Evolutionary conservation across 2,888 invertebrate species (phyloP), one percentile per base, ranked within the genome.

Genomic region (Leptogaster cylindrica): DNA sequence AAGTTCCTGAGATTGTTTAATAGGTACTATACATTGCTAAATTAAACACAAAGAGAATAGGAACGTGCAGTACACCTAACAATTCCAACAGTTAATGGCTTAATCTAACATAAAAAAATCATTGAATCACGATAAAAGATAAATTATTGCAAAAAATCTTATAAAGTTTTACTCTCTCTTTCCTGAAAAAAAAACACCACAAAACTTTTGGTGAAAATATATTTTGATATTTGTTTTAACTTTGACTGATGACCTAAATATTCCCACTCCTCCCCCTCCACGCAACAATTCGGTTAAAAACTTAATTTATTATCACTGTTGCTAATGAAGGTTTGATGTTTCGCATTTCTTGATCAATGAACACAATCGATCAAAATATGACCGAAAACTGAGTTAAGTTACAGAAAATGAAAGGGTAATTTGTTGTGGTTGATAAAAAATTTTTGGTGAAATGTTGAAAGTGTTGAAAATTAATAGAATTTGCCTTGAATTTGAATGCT

Each of bases 291-390:
- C 7, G n/a, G 6, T 14, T 50, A 50, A 27, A 50, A 50, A 14
- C 50, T n/a, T 10, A 50, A 50, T 50, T 50, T 50, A 50, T 50
- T 14, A 28, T 28, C 27, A 28, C 28, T 50, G 27, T 25, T 50
- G 50, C 50, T 50, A 50, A 50, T 50, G 50, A 50, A 28, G 14
- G 25, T 50, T 50, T 50, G 50, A 50, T 50, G 50, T 50, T 50
- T 50, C 46, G 46, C 46, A 8, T 44, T 46, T 46, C 23, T 46
- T 46, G 20, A 3, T 25, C 8, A 18, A 46, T 25, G 23, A 2
- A 23, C 46, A 46, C 25, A 20, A 23, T 46, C 25, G 23, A 46
- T 16, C 46, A 46, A 7, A 25, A 23, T 46, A 46, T 46, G 46
- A n/a, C n/a, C 25, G 46, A 20, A 46, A 25, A 20, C 16, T n/a